Evolutionary conservation across 2,888 invertebrate genomes (phyloP), one percentile per base, ranked within the genome.

Genomic region (Incurvaria masculella): DNA sequence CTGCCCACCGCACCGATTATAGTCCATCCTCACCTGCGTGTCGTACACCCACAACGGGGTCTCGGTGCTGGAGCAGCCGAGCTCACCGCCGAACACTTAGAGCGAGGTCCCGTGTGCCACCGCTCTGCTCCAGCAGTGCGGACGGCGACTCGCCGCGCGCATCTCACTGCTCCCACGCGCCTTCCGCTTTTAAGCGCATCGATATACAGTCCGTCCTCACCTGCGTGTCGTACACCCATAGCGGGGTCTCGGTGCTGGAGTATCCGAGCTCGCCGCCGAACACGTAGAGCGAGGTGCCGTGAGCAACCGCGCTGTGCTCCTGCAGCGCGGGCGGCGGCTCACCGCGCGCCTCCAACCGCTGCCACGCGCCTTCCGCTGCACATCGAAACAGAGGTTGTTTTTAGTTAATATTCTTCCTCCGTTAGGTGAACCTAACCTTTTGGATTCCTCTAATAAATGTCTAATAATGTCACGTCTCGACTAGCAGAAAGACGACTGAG

Each of bases 261-360:
- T 91, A 87, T 48, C 89, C 88, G 14, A 93, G 85, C 66, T 92
- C 91, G 0, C 94, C 94, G 0, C 94, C 94, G 72, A 94, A 94
- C 55, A 94, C 87, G 68, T 91, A 90, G 52, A 94, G 81, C 55
- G 81, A 79, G 59, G 85, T 84, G 62, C 82, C 85, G 72, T 89
- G 86, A 26, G 87, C 83, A n/a, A 92, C 87, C 46, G 90, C 86
- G 10, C 87, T 86, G 76, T 94, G 93, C 65, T 93, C 93, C 71
- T 94, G 93, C 51, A 94, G 81, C 54, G 88, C 85, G 1, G 91
- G 90, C 42, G 92, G 89, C 27, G 82, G 78, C 53, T 88, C 88
- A 1, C 89, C 89, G 42, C 76, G 72, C 10, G 84, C 83, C 59
- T 84, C 81, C 55, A 93, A 64, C 61, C 86, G 83, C 65, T 88